These are phyloP conservation scores for Leptopterna dolabrata DNA, from an alignment of 2,888 invertebrate genomes.

Conservation along the genomic window DNA sequence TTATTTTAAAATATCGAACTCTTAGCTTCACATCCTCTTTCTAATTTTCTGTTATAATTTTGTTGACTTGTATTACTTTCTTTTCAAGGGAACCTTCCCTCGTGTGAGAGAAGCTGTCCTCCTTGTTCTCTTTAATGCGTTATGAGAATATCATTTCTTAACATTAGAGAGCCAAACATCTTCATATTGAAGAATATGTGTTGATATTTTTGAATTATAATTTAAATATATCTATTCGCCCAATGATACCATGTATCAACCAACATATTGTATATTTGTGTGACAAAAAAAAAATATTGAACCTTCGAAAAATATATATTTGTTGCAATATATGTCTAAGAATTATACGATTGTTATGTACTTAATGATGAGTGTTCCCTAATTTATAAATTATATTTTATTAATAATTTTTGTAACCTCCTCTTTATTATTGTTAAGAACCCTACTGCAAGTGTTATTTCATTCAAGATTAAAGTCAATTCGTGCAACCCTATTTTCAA, in stretches of 20 bases:
- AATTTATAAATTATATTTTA: slow-evolving; percentile 9
- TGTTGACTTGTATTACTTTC: neutral
- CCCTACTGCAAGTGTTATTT: neutral
- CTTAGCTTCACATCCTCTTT: neutral
- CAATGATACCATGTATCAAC: slow-evolving; percentile 69
- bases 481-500: too few relatives aligned
- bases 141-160: slow-evolving; percentile 49
- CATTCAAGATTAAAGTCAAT: neutral
- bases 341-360: slow-evolving; percentile 41
- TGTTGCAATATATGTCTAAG: slow-evolving; percentile 29
- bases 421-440: neutral
- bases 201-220: slow-evolving; percentile 62
- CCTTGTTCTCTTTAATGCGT: slow-evolving; percentile 57
- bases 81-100: neutral
- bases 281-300: slow-evolving; percentile 57
- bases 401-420: neutral
- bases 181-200: slow-evolving; percentile 65
- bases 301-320: slow-evolving; percentile 46
- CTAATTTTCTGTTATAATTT: neutral
- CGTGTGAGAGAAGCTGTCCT: slow-evolving; percentile 7
- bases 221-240: slow-evolving; percentile 53
- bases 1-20: neutral
- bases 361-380: slow-evolving; percentile 37
- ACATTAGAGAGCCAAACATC: slow-evolving; percentile 59
- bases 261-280: slow-evolving; percentile 62